Evolutionary conservation across 2,888 invertebrate species (phyloP), one percentile per base, ranked within the genome.

Genomic region (Synanthedon andrenaeformis): DNA sequence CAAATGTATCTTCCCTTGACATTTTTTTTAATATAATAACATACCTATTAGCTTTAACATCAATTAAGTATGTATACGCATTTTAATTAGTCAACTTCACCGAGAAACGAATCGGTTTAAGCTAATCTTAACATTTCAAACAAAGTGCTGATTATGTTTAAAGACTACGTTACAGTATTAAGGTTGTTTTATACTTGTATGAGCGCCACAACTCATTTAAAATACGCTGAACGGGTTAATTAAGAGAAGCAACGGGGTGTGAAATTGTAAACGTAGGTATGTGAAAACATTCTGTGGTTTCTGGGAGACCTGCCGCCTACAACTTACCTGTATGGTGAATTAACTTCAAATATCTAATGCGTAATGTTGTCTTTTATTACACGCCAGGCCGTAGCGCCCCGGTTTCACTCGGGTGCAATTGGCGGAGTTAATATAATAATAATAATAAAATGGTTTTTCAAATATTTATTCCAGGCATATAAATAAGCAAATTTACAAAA

Each of bases 211-310:
- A 72, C 73, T 72, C 70, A 69, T 78, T 81, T 74, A 72, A 76
- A 82, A 79, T 76, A 78, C 70, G 74, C 75, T 75, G 75, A 78
- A 77, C 73, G 60, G 67, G 79, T 45, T 82, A 82, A 82, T 82
- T 81, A 82, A 77, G 73, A 66, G 71, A 66, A 60, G 67, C 76
- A 70, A 69, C 76, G 62, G 69, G 52, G 76, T 79, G 79, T 82
- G 78, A 82, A 82, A 82, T 82, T 80, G 78, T 79, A 74, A 78
- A 76, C 74, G 76, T 75, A 76, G 74, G 76, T 75, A 77, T 78
- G 72, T 76, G 72, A 74, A 77, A 77, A 77, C 72, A 76, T 76
- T 76, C 60, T 64, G 74, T 57, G 76, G 76, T 72, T 70, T 67
- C 70, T 67, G 67, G 60, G 63, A 59, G 63, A 60, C 60, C 58